phyloP scores from a whole-genome alignment of 2,797 vertebrate species.

The Tiaroga cobitis region DNA sequence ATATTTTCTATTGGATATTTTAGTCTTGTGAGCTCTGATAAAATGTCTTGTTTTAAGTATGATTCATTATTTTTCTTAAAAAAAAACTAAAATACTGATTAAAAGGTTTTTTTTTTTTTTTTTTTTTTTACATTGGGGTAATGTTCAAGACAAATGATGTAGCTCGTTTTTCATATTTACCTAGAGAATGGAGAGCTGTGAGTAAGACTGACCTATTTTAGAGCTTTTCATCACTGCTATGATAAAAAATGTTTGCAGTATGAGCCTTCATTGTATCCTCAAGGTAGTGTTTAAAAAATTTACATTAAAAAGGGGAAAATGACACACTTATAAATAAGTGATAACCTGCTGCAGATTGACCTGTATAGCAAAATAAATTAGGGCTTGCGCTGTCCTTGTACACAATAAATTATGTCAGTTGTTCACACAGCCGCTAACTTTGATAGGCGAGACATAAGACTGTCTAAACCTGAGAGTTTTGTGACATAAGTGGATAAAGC shows the following conservation, averaged over 20 bases:
- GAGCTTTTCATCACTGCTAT: conserved; percentile 9
- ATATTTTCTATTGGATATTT: neutral
- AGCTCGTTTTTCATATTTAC: conserved; percentile 18
- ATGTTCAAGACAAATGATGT: neutral
- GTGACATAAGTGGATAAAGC: neutral
- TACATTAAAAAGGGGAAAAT: conserved; percentile 16
- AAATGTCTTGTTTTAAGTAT: neutral
- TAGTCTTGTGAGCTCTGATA: neutral
- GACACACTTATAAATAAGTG: neutral
- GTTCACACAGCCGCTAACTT: neutral
- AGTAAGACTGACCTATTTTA: conserved; percentile 11
- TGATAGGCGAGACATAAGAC: neutral
- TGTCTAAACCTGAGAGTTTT: neutral
- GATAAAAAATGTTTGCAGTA: neutral
- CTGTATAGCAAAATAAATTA: neutral
- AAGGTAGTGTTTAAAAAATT: neutral
- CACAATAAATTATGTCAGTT: neutral
- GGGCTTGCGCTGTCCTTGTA: neutral
- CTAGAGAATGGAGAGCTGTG: neutral
- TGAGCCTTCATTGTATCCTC: neutral
- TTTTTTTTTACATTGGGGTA: neutral
- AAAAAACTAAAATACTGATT: neutral
- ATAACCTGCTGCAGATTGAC: neutral
- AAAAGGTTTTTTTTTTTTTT: neutral
- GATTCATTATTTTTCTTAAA: too few relatives aligned